phyloP scores from a whole-genome alignment of 2,888 invertebrate genomes.

The Luperina testacea region DNA sequence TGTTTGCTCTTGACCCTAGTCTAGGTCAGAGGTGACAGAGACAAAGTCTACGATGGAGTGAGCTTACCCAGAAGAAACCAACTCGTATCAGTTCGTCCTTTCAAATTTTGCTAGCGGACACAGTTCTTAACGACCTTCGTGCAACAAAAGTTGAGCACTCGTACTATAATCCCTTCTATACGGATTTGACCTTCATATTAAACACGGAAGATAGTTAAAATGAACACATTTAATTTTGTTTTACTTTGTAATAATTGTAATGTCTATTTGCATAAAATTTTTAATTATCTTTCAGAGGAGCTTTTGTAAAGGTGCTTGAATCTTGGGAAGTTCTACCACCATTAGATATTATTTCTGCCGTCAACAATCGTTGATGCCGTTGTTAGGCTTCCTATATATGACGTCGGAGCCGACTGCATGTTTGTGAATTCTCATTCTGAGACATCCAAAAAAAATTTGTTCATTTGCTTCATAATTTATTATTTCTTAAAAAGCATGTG shows the following conservation, averaged over 20 bases:
- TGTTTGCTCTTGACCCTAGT: no score
- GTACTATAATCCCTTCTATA: slow-evolving; percentile 69
- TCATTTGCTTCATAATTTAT: neutral
- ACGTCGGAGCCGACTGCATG: no score
- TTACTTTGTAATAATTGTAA: neutral
- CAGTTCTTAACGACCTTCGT: slow-evolving; percentile 58
- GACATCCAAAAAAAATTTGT: neutral
- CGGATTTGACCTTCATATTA: slow-evolving; percentile 70
- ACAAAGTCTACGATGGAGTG: no score
- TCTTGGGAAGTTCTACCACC: neutral
- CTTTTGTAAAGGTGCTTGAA: neutral
- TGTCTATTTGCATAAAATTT: neutral
- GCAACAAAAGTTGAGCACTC: slow-evolving; percentile 35
- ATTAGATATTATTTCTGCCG: neutral
- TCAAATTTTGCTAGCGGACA: slow-evolving; percentile 42
- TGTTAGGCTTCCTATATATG: no score
- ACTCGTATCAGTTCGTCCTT: slow-evolving; percentile 34
- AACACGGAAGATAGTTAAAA: slow-evolving; percentile 62
- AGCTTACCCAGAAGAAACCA: no score
- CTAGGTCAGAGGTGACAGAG: no score
- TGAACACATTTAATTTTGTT: slow-evolving; percentile 4
- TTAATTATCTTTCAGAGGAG: neutral
- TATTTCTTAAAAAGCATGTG: neutral
- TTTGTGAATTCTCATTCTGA: no score
- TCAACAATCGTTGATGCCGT: neutral